Conservation (phyloP, 2,797 vertebrate species). For the Decapterus maruadsi region DNA sequence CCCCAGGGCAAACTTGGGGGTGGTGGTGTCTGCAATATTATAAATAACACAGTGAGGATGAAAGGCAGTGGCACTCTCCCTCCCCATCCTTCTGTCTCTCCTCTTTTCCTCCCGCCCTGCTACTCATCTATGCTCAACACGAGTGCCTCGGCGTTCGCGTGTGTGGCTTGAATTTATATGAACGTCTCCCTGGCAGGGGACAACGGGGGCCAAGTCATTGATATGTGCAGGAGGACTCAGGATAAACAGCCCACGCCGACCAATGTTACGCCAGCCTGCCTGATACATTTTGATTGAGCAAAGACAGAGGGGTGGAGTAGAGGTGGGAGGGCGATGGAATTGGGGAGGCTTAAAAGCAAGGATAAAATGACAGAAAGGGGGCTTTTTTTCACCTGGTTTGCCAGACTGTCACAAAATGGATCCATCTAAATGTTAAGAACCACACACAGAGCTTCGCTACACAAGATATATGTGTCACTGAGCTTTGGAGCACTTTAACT, state of each 20-base stretch:
- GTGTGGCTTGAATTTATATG: conserved; percentile 89
- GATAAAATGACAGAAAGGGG: conserved; percentile 77
- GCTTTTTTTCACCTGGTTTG: conserved; percentile 54
- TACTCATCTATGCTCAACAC: conserved; percentile 87
- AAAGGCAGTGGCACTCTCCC: conserved; percentile 67
- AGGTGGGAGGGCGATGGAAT: conserved; percentile 57
- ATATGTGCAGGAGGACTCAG: conserved; percentile 86
- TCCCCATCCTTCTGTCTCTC: conserved; percentile 60
- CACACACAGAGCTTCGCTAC: conserved; percentile 17
- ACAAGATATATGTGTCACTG: neutral
- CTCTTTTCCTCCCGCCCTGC: conserved; percentile 66
- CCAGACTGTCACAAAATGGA: conserved; percentile 66
- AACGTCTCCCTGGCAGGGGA: conserved; percentile 78
- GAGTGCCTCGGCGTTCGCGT: conserved; percentile 78
- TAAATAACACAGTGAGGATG: conserved; percentile 78
- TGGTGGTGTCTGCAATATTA: conserved; percentile 72
- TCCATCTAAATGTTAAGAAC: conserved; percentile 48
- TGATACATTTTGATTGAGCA: conserved; percentile 85
- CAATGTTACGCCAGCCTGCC: conserved; percentile 80
- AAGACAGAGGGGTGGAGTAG: conserved; percentile 59
- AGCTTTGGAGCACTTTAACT: conserved; percentile 25
- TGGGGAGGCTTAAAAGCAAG: conserved; percentile 69
- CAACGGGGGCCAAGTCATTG: conserved; percentile 84
- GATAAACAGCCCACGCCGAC: conserved; percentile 86
- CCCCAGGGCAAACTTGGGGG: conserved; percentile 60